Base-by-base conservation (phyloP, 2,888 invertebrate species). In the Dermolepida albohirtum region DNA sequence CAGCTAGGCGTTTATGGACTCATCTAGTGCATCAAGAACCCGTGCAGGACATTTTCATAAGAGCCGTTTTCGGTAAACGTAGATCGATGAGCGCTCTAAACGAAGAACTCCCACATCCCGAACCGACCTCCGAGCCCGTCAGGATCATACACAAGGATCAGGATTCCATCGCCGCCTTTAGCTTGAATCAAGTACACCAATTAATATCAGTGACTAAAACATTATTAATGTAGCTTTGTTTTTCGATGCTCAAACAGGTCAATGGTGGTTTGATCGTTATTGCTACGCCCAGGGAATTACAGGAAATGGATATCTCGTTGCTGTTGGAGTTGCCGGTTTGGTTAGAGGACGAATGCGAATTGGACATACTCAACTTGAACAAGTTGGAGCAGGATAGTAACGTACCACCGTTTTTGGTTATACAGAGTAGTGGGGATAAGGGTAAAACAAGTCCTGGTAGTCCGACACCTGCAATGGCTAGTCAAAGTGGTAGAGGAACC, bases 121-220 rank as follows among this genome's bases (percentile, higher is more conserved):
- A 85, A 71, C 78, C 81, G 2, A 73, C 76, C 7, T 87, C 89
- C 68, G 95, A 95, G 79, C 95, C 96, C 8, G 95, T 97, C 69
- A 89, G 97, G 74, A 96, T 99, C 76, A 96, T 99, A 74, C 98
- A 99, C 84, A 98, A 98, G 84, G 99, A 99, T 80, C 97, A 97
- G 84, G 99, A 99, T 83, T 95, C 97, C 66, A 97, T 99, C 75
- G 92, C 96, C 64, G 95, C 98, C 39, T 99, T 99, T 87, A 97
- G 98, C 80, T 88, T 98, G 68, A 98, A 97, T 83, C 93, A 94
- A 88, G 96, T 95, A 79, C 69, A 65, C n/a, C 29, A 27, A 16
- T 29, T 57, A 40, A 34, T 16, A 17, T n/a, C 10, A 64, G 52
- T 11, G 8, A 5, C 29, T 41, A 49, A 14, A 44, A 44, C 44